Evolutionary conservation across 2,797 vertebrate genomes (phyloP), one percentile per base, ranked within the genome.

Genomic region (Octomys mimax): DNA sequence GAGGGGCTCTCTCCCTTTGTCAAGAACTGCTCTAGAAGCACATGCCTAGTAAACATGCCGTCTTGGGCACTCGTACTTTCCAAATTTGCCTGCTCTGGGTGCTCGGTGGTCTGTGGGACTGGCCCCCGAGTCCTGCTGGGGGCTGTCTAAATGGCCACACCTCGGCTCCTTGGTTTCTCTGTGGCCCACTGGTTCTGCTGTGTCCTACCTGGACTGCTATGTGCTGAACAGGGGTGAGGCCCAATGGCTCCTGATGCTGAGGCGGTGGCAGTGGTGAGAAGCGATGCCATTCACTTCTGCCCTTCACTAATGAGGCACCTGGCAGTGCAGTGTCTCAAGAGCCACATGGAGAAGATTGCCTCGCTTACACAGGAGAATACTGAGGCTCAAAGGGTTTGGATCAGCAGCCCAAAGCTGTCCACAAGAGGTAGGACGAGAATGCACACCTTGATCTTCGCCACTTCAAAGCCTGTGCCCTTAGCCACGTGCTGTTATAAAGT

Each of bases 391-490:
- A 95, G 80, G 33, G 28, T 85, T 79, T 85, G 46, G 59, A 6
- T 92, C 16, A n/a, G 84, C 71, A 66, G 52, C 82, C 70, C 75
- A 70, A 24, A 92, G 95, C 1, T 28, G 46, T 78, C 92, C 83
- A 39, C 80, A 57, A 68, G 95, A 93, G 18, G 86, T 13, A 66
- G 57, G 85, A 21, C 39, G 36, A 73, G 61, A 81, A 61, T 36
- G 90, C 89, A 84, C 21, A 84, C 87, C 80, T 82, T 61, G 78
- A 80, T 94, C 87, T 82, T 21, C 31, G 57, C 9, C 5, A 85
- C 89, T 96, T 96, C 96, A 94, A 96, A 97, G 80, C 85, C 46
- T 21, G 1, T 2, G n/a, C 42, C 46, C 87, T 89, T 83, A 82
- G 71, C 96, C 36, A 9, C 78, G 68, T 12, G 77, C 78, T 68